Base-by-base conservation (phyloP, 1,140 invertebrate genomes). In the Calephelis virginiensis region DNA sequence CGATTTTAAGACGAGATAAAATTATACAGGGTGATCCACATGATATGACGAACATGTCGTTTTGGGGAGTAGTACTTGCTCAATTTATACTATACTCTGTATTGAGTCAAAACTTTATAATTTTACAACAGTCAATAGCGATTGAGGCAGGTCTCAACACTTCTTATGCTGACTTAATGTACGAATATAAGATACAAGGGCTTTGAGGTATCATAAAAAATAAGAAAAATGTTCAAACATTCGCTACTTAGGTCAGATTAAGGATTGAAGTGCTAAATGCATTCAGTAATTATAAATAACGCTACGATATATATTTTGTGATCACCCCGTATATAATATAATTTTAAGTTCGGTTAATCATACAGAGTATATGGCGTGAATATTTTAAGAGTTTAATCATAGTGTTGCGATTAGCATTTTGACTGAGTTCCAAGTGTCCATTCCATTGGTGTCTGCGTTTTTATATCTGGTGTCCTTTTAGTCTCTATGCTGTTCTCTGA, bases 341-440 rank as follows among this genome's bases (percentile, higher is more conserved):
- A 56, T 28, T 37, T 56, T 56, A 56, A 56, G 46, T 72, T 66
- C 62, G 65, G 50, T 77, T 68, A 49, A 68, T 46, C 70, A 74
- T 77, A 73, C 66, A 75, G 68, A 75, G 65, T 74, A 74, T 77
- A 71, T 74, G 6, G 50, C 50, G 50, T 56, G 50, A 56, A 37
- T 56, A 37, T 56, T 56, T 56, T 56, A 56, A 56, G 50, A 56
- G 50, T 17, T 74, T 74, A 70, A 74, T 75, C 66, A 71, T 71
- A 67, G 70, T 60, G 50, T 62, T 67, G 70, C 68, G 63, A 76
- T 76, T 70, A 71, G 71, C 72, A 72, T 76, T 78, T 74, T 74
- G 80, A 83, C 82, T 83, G 83, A 85, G 77, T 75, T 75, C 70
- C 69, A 78, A 70, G 66, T 74, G 70, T 80, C 77, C 83, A 85